Conservation (phyloP, 2,113 vertebrate species). For the Erythrocercus mccallii region DNA sequence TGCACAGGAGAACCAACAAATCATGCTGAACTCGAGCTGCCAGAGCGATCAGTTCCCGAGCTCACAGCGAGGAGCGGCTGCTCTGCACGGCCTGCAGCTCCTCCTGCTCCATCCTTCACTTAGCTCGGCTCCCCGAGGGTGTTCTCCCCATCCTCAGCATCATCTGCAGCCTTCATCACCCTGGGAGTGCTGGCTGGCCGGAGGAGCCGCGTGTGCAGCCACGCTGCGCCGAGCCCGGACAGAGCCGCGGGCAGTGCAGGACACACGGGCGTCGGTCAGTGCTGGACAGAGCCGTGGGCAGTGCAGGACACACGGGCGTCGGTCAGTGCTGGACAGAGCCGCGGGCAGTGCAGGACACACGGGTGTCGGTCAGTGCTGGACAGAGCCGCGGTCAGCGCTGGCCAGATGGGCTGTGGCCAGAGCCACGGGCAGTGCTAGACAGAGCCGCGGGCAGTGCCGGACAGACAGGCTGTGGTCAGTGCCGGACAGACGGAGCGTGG, state of each 20-base stretch:
- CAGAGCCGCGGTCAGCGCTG: no score
- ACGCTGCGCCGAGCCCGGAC: background rate
- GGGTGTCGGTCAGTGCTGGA: no score
- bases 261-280: no score
- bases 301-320: no score
- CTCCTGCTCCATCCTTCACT: background rate
- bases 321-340: no score
- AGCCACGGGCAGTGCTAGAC: no score
- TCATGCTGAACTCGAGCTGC: constrained; percentile 77
- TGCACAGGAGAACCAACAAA: constrained; percentile 89
- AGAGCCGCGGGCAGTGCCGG: no score
- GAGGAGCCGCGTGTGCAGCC: constrained; percentile 4
- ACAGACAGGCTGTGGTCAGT: no score
- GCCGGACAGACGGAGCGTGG: no score
- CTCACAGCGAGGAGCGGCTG: background rate
- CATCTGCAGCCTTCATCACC: constrained; percentile 75
- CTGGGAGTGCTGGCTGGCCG: rapidly evolving
- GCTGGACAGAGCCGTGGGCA: no score
- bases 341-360: no score
- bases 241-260: background rate
- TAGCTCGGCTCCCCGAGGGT: constrained; percentile 21
- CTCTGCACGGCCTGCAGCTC: background rate
- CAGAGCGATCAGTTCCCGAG: background rate
- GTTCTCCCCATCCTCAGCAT: constrained; percentile 63
- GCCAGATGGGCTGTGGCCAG: no score